Percentiles rank a stretch among this genome's conserved stretches.
Evolutionary conservation across 2,888 invertebrate species (phyloP).

Genomic region (Polydrusus cervinus): DNA sequence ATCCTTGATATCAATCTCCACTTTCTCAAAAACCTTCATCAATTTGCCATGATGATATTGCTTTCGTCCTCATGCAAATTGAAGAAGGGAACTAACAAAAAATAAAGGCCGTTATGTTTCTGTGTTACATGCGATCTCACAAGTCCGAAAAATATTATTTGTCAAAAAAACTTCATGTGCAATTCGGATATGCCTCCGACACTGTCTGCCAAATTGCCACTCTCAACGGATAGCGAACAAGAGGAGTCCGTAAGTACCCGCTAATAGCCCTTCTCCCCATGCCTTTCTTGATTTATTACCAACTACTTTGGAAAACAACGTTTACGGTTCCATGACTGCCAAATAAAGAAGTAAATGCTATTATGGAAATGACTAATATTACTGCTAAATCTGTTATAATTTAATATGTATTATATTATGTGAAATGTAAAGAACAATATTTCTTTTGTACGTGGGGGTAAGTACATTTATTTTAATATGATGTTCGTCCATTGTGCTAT

Average conservation of each 20-base stretch:
- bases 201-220: constrained; percentile 51
- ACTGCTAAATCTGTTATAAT: constrained; percentile 49
- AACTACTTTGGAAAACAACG: constrained; percentile 64
- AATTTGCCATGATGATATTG: too few species aligned
- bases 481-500: neutral
- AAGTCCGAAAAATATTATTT: too few species aligned
- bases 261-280: constrained; percentile 70
- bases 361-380: constrained; percentile 54
- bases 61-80: too few species aligned
- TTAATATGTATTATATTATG: constrained; percentile 37
- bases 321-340: constrained; percentile 64
- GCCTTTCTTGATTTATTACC: constrained; percentile 65
- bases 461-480: neutral
- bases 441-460: constrained; percentile 7
- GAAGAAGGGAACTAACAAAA: too few species aligned
- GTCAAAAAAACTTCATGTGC: too few species aligned
- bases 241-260: constrained; percentile 69
- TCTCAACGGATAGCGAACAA: constrained; percentile 52
- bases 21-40: too few species aligned
- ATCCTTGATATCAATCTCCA: too few species aligned
- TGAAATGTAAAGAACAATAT: constrained; percentile 24
- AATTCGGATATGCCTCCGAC: constrained; percentile 21
- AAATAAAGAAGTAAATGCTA: constrained; percentile 59
- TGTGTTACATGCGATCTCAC: too few species aligned
- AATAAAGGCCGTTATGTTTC: too few species aligned